phyloP scores from a whole-genome alignment of 2,888 invertebrate species.

The Heliconius ethilla region DNA sequence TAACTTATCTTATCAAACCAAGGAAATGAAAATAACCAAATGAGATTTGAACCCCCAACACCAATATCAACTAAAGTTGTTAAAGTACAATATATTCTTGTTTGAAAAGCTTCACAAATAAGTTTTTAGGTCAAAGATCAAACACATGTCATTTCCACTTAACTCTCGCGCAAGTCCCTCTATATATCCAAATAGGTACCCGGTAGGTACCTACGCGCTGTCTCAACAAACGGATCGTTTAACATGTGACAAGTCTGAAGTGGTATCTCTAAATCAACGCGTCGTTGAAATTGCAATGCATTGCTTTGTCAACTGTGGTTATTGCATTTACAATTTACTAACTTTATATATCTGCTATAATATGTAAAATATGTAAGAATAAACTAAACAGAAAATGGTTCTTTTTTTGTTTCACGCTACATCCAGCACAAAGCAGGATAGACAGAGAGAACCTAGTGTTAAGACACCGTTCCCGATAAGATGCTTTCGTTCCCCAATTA shows the following conservation, averaged over 20 bases:
- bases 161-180: not conserved
- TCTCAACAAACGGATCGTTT: conserved; percentile 24
- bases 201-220: too few relatives aligned
- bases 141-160: conserved; percentile 22
- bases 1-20: not conserved
- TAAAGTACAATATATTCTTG: too few relatives aligned
- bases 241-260: conserved; percentile 27
- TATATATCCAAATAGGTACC: not conserved
- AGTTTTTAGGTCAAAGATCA: conserved; percentile 21
- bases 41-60: not conserved
- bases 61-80: not conserved
- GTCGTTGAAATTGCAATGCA: conserved; percentile 26
- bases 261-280: conserved; percentile 30
- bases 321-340: conserved; percentile 7
- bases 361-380: not conserved
- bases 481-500: too few relatives aligned
- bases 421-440: too few relatives aligned
- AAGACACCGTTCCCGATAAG: too few relatives aligned
- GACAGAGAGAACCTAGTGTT: too few relatives aligned
- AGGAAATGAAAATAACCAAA: not conserved
- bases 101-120: conserved; percentile 5
- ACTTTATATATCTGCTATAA: not conserved
- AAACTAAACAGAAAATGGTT: not conserved
- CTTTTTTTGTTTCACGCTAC: not conserved
- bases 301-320: conserved; percentile 29